A percentile compares a stretch with the other conserved stretches of the same genome.
Evolutionary conservation across 2,888 invertebrate species (phyloP).

Genomic region (Ichneumoninae sp.): DNA sequence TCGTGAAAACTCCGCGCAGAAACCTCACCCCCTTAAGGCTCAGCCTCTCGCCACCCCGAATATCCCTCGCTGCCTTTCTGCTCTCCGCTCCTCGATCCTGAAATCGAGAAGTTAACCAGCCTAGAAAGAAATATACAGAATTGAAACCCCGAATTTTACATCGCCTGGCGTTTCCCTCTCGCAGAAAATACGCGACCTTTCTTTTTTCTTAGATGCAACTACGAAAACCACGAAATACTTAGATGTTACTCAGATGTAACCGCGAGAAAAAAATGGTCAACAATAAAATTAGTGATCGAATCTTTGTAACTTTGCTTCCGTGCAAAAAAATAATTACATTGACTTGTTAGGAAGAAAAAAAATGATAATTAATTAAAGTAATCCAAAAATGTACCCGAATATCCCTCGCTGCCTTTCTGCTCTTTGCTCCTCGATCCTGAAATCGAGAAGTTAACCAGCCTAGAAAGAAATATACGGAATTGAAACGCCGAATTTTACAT

Average conservation of each 20-base stretch:
- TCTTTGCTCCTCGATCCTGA: not conserved
- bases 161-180: not conserved
- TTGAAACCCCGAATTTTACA: not conserved
- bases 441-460: constrained; percentile 22
- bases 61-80: constrained; percentile 2
- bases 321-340: no score
- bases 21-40: constrained; percentile 9
- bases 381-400: not conserved
- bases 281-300: no score
- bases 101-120: constrained; percentile 26
- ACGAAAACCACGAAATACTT: no score
- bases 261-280: not conserved
- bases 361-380: no score
- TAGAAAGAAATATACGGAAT: not conserved
- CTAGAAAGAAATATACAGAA: not conserved
- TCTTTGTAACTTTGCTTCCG: no score
- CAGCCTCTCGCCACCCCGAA: constrained; percentile 8
- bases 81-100: not conserved
- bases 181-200: not conserved
- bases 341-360: no score
- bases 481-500: not conserved
- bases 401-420: constrained; percentile 1
- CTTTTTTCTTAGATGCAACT: not conserved
- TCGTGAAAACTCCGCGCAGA: constrained; percentile 26
- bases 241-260: no score